phyloP scores from a whole-genome alignment of 2,113 vertebrate genomes.

The Spilogale gracilis region DNA sequence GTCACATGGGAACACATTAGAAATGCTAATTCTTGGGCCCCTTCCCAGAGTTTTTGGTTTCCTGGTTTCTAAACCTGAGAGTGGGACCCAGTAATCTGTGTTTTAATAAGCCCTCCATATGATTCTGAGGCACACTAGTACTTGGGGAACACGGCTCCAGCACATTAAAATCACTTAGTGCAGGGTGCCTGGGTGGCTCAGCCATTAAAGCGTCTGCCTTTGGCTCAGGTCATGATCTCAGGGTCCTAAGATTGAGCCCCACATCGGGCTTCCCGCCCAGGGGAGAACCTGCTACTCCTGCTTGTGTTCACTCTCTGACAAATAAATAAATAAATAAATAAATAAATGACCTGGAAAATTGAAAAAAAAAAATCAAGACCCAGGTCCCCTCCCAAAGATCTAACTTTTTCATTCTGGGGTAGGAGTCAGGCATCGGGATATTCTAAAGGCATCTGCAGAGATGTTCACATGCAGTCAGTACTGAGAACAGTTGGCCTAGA shows the following conservation, averaged over 20 bases:
- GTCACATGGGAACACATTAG: neutral
- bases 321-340: neutral
- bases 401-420: neutral
- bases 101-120: neutral
- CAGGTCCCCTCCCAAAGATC: too few relatives aligned
- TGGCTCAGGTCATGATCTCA: neutral
- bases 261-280: neutral
- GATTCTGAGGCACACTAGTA: rapidly evolving
- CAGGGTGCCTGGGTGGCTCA: neutral
- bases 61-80: neutral
- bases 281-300: too few relatives aligned
- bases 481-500: neutral
- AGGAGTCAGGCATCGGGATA: neutral
- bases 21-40: neutral
- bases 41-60: neutral
- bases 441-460: neutral
- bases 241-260: neutral
- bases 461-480: neutral
- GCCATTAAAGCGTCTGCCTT: neutral
- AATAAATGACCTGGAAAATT: neutral
- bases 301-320: neutral
- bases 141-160: neutral
- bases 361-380: neutral
- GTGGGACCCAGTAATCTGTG: neutral
- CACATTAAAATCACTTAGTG: neutral